Evolutionary conservation across 1,140 invertebrate species (phyloP).

Genomic region (Euwallacea fornicatus): DNA sequence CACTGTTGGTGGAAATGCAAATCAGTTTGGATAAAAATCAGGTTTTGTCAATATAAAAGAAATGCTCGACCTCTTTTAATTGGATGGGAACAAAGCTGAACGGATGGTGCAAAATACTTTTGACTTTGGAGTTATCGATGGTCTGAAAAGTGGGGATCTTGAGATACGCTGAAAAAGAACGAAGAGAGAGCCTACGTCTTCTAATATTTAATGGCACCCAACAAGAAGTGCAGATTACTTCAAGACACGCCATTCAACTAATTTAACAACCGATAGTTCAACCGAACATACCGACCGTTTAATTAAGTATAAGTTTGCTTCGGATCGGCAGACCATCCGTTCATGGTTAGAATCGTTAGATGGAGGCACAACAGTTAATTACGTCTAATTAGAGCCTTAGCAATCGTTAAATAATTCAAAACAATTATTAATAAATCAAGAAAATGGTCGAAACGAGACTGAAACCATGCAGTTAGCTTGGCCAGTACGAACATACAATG

Average conservation of each 20-base stretch:
- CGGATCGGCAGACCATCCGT: constrained; percentile 6
- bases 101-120: constrained; percentile 47
- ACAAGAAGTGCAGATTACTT: constrained; percentile 38
- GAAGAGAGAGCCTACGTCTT: not conserved
- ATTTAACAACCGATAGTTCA: constrained; percentile 41
- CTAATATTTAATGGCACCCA: constrained; percentile 6
- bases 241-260: constrained; percentile 42
- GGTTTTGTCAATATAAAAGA: constrained; percentile 45
- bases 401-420: constrained; percentile 44
- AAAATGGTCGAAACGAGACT: constrained; percentile 25
- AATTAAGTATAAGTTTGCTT: constrained; percentile 34
- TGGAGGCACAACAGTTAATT: constrained; percentile 37
- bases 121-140: constrained; percentile 3
- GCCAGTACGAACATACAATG: constrained; percentile 14
- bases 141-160: not conserved
- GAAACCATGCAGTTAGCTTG: constrained; percentile 26
- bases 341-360: constrained; percentile 36
- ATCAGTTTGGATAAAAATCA: constrained; percentile 38
- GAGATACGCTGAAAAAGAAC: not conserved
- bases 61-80: constrained; percentile 44
- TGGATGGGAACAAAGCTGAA: constrained; percentile 42
- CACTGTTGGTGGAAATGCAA: not conserved
- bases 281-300: constrained; percentile 30
- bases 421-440: constrained; percentile 46
- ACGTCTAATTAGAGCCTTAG: constrained; percentile 35